Base-by-base conservation (phyloP, 30 jellyfish, hydroid and myxozoan genomes). In the Pseudorhiza aurosa region DNA sequence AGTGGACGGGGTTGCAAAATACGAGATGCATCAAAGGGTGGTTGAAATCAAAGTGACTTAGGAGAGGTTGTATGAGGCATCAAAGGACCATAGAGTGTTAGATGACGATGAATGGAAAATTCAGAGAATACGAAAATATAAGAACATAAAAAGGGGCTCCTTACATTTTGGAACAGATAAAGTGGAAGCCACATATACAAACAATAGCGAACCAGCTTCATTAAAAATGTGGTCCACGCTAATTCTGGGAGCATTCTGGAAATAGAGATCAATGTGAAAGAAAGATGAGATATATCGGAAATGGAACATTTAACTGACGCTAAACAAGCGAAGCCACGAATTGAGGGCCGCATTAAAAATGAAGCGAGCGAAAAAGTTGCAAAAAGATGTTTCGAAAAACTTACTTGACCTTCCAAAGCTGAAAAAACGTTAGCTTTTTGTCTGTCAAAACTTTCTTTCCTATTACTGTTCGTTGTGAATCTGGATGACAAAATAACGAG, bases 181-280 rank as follows among this genome's bases (percentile, higher is more conserved):
- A 92, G 55, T 0, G 98, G 98, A 0, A 92, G 96, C 98, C 98
- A 92, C 98, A 92, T 92, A 65, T 92, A 92, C 68, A 92, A 68
- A 53, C 98, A 92, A 36, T 92, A 92, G 25, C 98, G 94, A n/a
- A 92, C 98, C 42, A 92, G 72, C 49, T 92, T 92, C 98, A 92
- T 85, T 30, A 96, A 70, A 49, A 92, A 80, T 46, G 89, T 85
- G 0, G 98, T 85, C 96, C 96, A 92, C 4, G 96, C 91, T 51
- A 92, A 45, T 68, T 92, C 98, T 0, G 98, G 96, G 43, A 92
- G 91, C 98, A 92, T 92, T 36, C 96, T 85, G 55, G 51, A 49
- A 80, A 22, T 12, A 0, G 46, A 77, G 10, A 60, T 17, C 7
- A 18, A 12, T n/a, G 25, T 9, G 3, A 29, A 5, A 63, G 17